These are phyloP conservation scores for Archocentrus centrarchus DNA, from an alignment of 2,113 vertebrate genomes.

Conservation along the genomic window DNA sequence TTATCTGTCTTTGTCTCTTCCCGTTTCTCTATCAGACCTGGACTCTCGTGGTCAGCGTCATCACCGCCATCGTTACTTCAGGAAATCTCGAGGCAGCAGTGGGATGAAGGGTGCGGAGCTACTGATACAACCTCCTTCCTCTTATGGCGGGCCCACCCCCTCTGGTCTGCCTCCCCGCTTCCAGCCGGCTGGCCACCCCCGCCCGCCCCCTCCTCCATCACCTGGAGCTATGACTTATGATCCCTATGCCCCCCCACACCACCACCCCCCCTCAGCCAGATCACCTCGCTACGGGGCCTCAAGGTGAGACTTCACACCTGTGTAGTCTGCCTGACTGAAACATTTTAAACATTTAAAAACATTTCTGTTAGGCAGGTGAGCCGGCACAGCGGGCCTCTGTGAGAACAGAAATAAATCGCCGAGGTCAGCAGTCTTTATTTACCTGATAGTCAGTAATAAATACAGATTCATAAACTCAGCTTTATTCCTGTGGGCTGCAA, in stretches of 20 bases:
- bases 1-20: background rate
- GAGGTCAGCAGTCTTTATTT: no score
- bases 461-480: no score
- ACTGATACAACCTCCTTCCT: constrained; percentile 74
- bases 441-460: no score
- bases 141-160: constrained; percentile 78
- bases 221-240: constrained; percentile 79
- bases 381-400: no score
- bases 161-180: constrained; percentile 83
- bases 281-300: constrained; percentile 81
- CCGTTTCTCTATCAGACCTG: constrained; percentile 74
- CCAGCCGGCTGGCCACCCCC: constrained; percentile 79
- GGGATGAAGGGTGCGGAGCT: constrained; percentile 85
- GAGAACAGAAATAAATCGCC: no score
- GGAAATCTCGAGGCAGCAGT: constrained; percentile 80
- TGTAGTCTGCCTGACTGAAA: background rate
- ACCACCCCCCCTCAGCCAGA: constrained; percentile 64
- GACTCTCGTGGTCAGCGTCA: constrained; percentile 78
- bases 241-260: constrained; percentile 67
- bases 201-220: constrained; percentile 55
- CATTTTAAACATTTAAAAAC: no score
- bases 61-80: constrained; percentile 83
- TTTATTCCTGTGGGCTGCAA: no score
- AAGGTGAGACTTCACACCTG: constrained; percentile 79
- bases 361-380: no score